Percentiles rank a stretch among this genome's conserved stretches.
Evolutionary conservation across 2,113 vertebrate genomes (phyloP).

Genomic region (rabbit (Oryctolagus cuniculus)): DNA sequence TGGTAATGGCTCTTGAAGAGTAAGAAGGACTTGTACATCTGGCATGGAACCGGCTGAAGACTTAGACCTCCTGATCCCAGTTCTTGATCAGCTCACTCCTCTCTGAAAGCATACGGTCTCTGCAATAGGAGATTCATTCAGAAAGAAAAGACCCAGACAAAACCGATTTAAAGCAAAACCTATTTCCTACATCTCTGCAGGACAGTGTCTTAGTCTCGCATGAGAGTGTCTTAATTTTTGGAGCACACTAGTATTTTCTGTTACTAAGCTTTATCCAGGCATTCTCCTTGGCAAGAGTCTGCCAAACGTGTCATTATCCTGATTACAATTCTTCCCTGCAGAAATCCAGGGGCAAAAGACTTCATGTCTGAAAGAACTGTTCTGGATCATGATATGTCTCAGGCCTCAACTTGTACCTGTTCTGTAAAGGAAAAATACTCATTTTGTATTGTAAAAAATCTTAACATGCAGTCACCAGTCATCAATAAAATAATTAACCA

Average conservation of each 20-base stretch:
- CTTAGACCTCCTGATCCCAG: background rate
- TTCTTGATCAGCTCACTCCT: background rate
- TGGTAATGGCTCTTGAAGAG: background rate
- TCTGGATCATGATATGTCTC: background rate
- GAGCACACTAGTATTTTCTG: background rate
- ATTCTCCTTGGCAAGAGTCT: background rate
- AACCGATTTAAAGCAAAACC: background rate
- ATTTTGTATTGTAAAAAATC: background rate
- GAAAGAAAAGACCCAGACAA: background rate
- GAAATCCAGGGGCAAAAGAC: background rate
- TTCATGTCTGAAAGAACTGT: background rate
- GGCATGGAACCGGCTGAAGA: background rate
- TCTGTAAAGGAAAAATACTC: conserved; percentile 4
- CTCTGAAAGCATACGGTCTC: background rate
- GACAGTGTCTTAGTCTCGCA: background rate
- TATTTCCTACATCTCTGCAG: background rate
- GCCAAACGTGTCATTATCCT: background rate
- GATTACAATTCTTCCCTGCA: background rate
- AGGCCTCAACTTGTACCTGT: background rate
- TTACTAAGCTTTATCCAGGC: background rate
- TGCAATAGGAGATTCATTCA: background rate
- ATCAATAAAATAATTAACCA: background rate
- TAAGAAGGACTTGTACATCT: background rate
- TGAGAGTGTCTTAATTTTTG: background rate
- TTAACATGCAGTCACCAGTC: background rate